Base-by-base conservation (phyloP, 2,113 vertebrate species). In the Chlamydotis undulata region DNA sequence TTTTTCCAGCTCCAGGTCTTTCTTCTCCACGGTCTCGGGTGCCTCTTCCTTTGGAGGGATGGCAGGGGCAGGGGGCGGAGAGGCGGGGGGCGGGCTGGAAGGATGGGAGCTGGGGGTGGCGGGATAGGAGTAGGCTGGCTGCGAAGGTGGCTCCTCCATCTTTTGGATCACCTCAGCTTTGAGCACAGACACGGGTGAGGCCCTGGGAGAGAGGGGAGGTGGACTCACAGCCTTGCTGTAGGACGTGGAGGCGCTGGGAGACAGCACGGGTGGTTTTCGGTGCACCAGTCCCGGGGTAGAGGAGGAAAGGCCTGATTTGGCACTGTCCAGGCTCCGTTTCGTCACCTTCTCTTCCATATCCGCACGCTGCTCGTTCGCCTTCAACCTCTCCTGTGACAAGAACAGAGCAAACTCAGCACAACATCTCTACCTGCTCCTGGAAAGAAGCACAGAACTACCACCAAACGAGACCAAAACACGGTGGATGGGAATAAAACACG, bases 111-210 rank as follows among this genome's bases (percentile, higher is more conserved):
- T 98, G 87, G 99, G 98, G 10, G 98, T 98, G 70, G 99, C 98
- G 0, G 99, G 98, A 91, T 98, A 98, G 18, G 98, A 98, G 28
- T 99, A 99, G 60, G 98, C 83, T 9, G 98, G 98, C 26, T 98
- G 98, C 87, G 98, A 98, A 65, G 98, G 96, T 74, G 98, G 98
- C 12, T 98, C 98, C 91, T 98, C 98, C 68, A 98, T 97, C 98
- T 99, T 99, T 92, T 98, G 98, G 71, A 98, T 98, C 39, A 98
- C 98, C 95, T 99, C 99, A 59, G 99, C 98, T 98, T 99, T 99
- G 89, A 99, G 98, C 67, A 98, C 94, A 82, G 98, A 97, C 91
- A 99, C 97, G 0, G 98, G 98, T 16, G 99, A 99, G 22, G 98
- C 97, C 9, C 98, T 97, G 12, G 97, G 98, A 43, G 98, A 98